Conservation (phyloP, 2,888 invertebrate species). For the Conistra vaccinii region DNA sequence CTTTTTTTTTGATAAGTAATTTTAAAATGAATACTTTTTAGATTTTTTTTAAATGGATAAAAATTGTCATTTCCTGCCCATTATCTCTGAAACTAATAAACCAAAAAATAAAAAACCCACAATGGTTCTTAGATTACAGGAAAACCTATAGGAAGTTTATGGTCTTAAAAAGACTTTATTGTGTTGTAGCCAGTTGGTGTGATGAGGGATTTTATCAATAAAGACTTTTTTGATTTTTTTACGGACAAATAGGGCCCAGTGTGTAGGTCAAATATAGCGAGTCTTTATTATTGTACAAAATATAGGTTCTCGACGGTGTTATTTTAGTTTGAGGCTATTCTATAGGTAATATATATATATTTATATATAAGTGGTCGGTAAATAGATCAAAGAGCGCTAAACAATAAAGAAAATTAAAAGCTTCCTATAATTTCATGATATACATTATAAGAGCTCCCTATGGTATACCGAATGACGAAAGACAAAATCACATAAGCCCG, state of each 20-base stretch:
- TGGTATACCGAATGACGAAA: background rate
- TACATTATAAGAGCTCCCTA: background rate
- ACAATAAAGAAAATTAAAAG: background rate
- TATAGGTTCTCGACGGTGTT: background rate
- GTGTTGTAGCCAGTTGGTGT: background rate
- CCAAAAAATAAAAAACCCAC: too few relatives aligned
- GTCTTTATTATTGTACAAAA: background rate
- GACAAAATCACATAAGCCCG: background rate
- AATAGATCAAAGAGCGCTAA: background rate
- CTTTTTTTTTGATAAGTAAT: too few relatives aligned
- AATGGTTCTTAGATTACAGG: too few relatives aligned
- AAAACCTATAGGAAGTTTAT: too few relatives aligned
- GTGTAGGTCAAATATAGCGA: background rate
- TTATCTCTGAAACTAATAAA: too few relatives aligned
- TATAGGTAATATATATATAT: too few relatives aligned
- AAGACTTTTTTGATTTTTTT: background rate
- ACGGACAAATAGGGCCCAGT: too few relatives aligned
- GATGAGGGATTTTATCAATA: background rate
- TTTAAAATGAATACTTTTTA: too few relatives aligned
- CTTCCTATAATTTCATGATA: background rate
- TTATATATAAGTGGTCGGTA: too few relatives aligned
- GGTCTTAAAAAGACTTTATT: background rate
- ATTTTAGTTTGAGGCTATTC: background rate
- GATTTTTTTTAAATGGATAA: too few relatives aligned
- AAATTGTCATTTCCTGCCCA: too few relatives aligned